These are phyloP conservation scores for Platypus cylindrus DNA, from an alignment of 2,888 invertebrate species.

Conservation along the genomic window DNA sequence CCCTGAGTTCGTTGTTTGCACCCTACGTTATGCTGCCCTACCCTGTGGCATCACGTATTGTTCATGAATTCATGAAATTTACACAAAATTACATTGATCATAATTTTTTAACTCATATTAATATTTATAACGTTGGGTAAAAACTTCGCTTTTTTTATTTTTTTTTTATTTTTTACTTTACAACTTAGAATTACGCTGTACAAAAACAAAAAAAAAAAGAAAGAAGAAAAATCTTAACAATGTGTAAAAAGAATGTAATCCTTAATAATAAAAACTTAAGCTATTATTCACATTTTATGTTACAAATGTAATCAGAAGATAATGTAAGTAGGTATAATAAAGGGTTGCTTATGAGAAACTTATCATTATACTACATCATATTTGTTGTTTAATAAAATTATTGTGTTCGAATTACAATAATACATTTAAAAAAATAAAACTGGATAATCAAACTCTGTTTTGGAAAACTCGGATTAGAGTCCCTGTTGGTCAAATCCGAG, in stretches of 20 bases:
- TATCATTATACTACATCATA: constrained; percentile 35
- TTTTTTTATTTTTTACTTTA: no score
- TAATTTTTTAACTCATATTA: constrained; percentile 39
- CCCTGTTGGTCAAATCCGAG: no score
- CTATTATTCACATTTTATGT: constrained; percentile 36
- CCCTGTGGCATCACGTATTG: no score
- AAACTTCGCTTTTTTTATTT: no score
- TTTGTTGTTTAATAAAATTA: constrained; percentile 19
- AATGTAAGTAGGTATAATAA: constrained; percentile 35
- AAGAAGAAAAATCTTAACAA: constrained; percentile 32
- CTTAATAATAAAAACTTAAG: constrained; percentile 29
- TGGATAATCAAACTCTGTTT: no score
- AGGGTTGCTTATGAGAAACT: constrained; percentile 29
- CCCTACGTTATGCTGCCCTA: no score
- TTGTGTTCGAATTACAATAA: no score
- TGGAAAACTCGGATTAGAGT: no score
- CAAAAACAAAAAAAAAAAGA: no score
- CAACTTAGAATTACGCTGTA: constrained; percentile 38
- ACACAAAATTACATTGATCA: constrained; percentile 40
- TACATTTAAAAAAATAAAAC: no score
- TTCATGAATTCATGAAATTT: constrained; percentile 43
- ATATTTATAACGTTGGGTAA: constrained; percentile 33
- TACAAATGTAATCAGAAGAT: no score
- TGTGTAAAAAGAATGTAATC: constrained; percentile 29
- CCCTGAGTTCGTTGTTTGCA: no score